phyloP scores from a whole-genome alignment of 2,888 invertebrate genomes.

The Graphium colonna region DNA sequence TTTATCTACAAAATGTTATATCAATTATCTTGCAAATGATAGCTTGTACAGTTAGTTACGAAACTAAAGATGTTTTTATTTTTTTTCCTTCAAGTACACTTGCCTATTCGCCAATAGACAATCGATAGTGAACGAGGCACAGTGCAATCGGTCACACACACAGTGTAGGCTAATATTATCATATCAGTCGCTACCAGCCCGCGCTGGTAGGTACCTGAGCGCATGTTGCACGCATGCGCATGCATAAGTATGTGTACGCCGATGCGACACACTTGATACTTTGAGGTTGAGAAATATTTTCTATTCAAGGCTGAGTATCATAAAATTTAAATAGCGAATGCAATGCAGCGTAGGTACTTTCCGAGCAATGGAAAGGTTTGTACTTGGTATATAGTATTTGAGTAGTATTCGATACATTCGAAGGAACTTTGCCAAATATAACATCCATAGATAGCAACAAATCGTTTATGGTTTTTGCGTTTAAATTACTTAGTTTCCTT shows the following conservation, averaged over 20 bases:
- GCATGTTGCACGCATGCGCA: constrained; percentile 66
- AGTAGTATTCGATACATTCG: no score
- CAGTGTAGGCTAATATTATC: constrained; percentile 54
- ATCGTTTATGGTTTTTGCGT: no score
- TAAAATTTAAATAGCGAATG: constrained; percentile 12
- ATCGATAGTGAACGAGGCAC: constrained; percentile 30
- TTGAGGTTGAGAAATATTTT: constrained; percentile 26
- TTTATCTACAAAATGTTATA: no score
- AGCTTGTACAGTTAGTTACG: no score
- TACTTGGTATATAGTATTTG: no score
- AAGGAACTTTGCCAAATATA: no score
- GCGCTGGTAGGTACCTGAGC: constrained; percentile 47
- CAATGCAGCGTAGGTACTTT: not conserved
- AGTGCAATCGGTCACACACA: constrained; percentile 37
- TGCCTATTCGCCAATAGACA: constrained; percentile 31
- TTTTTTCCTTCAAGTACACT: constrained; percentile 17
- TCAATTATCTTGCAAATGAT: no score
- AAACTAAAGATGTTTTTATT: no score
- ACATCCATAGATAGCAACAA: no score
- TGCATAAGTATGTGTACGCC: constrained; percentile 50
- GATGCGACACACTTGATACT: constrained; percentile 51
- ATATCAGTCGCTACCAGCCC: constrained; percentile 48
- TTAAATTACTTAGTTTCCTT: not conserved
- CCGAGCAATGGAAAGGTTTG: not conserved
- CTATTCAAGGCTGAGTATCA: constrained; percentile 12